These are phyloP conservation scores for Tetramorium bicarinatum DNA, from an alignment of 2,888 invertebrate genomes.

Conservation along the genomic window DNA sequence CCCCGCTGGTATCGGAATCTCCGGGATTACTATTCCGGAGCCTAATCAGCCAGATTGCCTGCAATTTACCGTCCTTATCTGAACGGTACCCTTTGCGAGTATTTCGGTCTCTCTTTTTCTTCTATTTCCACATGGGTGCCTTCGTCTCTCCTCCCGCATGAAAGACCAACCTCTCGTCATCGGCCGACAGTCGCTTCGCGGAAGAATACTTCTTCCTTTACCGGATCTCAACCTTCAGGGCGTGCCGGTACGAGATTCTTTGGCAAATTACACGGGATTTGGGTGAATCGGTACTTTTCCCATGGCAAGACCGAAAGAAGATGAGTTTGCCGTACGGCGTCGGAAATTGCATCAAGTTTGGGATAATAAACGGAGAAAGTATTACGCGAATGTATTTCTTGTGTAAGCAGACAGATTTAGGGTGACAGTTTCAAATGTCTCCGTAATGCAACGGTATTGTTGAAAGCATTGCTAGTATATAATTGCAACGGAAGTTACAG, in stretches of 20 bases:
- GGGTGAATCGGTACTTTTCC: conserved; percentile 48
- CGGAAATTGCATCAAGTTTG: conserved; percentile 15
- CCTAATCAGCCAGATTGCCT: conserved; percentile 85
- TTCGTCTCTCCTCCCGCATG: background rate
- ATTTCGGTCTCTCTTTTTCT: conserved; percentile 56
- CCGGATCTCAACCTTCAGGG: background rate
- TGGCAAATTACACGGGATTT: conserved; percentile 41
- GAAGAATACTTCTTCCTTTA: conserved; percentile 65
- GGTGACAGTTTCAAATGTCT: background rate
- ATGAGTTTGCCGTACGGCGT: background rate
- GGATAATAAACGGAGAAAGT: background rate
- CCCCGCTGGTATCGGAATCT: conserved; percentile 52
- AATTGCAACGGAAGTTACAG: background rate
- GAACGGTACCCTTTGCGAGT: conserved; percentile 64
- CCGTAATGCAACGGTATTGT: background rate
- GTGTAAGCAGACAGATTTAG: background rate
- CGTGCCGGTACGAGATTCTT: conserved; percentile 59
- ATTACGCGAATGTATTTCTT: background rate
- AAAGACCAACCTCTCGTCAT: conserved; percentile 62
- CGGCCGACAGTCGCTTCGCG: conserved; percentile 60
- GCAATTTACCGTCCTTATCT: conserved; percentile 84
- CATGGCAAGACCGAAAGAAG: conserved; percentile 2
- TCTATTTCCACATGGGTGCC: conserved; percentile 52
- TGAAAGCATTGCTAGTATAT: background rate
- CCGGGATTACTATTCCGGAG: conserved; percentile 81